Conservation (phyloP, 2,888 invertebrate species). For the Diplazon laetatorius region DNA sequence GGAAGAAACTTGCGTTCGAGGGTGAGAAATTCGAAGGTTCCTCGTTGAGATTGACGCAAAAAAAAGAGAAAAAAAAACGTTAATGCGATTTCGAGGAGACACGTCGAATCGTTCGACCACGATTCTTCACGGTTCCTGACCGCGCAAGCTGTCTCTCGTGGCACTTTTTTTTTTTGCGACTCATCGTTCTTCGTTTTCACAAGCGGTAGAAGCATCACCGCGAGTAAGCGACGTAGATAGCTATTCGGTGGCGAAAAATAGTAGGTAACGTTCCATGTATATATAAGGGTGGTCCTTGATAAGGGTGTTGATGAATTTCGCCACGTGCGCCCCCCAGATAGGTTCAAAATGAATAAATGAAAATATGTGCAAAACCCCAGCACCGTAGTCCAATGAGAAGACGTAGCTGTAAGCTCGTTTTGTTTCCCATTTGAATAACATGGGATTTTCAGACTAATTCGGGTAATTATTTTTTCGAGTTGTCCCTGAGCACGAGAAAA, state of each 20-base stretch:
- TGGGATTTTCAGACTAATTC: no score
- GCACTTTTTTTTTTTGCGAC: constrained; percentile 54
- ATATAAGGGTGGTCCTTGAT: no score
- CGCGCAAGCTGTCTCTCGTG: constrained; percentile 49
- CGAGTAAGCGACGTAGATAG: constrained; percentile 8
- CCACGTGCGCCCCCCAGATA: no score
- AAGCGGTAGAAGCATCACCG: constrained; percentile 10
- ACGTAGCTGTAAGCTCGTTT: no score
- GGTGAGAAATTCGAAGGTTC: constrained; percentile 28
- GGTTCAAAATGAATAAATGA: no score
- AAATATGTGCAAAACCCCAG: no score
- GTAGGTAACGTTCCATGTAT: constrained; percentile 5
- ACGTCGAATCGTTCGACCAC: constrained; percentile 59
- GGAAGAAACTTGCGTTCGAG: constrained; percentile 9
- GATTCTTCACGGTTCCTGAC: constrained; percentile 51
- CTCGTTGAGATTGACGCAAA: constrained; percentile 54
- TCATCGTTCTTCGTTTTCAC: constrained; percentile 63
- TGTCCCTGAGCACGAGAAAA: no score
- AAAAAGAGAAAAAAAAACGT: constrained; percentile 48
- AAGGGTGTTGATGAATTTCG: no score
- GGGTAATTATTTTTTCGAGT: no score
- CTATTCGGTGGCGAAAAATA: not conserved
- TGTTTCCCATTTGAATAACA: no score
- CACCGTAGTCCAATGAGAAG: no score
- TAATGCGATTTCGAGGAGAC: constrained; percentile 63